Conservation (phyloP, 2,113 vertebrate species). For the Barnardius zonarius region DNA sequence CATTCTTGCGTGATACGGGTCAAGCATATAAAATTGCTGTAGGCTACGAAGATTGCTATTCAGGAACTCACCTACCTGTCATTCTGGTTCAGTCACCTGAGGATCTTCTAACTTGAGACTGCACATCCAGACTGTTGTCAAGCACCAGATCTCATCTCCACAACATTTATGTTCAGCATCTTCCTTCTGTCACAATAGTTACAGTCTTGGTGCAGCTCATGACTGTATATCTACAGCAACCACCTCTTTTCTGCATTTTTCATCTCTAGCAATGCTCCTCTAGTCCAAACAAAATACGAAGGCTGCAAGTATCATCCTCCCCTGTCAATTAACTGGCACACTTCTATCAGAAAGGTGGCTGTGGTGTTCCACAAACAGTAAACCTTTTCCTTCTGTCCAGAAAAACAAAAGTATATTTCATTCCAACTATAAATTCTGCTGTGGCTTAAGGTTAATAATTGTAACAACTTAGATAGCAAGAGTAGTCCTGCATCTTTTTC, state of each 20-base stretch:
- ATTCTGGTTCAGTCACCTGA: neutral
- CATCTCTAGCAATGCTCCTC: neutral
- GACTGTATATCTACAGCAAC: neutral
- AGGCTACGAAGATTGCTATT: neutral
- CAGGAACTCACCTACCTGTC: neutral
- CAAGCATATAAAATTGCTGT: neutral
- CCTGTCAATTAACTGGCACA: neutral
- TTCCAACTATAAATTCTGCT: neutral
- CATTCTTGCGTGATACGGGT: neutral
- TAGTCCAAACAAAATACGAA: neutral
- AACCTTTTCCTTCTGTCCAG: neutral
- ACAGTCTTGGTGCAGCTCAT: neutral
- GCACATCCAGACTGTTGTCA: neutral
- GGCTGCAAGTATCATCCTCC: neutral
- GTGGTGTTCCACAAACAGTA: neutral
- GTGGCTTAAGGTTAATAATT: neutral
- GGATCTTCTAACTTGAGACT: neutral
- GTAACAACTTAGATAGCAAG: neutral
- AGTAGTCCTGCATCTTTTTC: neutral
- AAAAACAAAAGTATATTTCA: neutral
- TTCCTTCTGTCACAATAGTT: neutral
- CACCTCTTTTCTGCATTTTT: neutral
- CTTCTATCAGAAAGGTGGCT: neutral
- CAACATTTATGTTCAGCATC: neutral
- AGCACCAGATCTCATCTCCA: neutral